phyloP scores from a whole-genome alignment of 2,113 vertebrate genomes.

The Ctenomys sociabilis region DNA sequence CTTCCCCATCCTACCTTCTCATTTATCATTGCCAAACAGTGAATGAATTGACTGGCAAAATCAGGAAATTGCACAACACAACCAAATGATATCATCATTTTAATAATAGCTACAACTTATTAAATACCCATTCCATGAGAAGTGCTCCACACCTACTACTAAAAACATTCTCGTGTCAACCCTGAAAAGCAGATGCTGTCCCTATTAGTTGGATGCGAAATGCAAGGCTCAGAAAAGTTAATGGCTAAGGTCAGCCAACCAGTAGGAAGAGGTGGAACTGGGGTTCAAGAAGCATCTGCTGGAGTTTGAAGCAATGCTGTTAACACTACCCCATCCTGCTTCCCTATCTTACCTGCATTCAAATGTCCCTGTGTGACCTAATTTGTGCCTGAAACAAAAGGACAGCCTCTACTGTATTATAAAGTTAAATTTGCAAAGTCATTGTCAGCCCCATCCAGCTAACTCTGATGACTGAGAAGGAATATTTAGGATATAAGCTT shows the following conservation, averaged over 20 bases:
- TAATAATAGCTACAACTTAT: background rate
- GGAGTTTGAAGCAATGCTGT: background rate
- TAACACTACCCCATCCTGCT: background rate
- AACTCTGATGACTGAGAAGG: background rate
- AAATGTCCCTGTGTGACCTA: background rate
- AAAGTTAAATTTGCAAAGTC: background rate
- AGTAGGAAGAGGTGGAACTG: background rate
- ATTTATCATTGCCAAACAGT: background rate
- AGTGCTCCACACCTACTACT: background rate
- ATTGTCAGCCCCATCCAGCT: background rate
- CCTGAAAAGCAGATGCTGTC: background rate
- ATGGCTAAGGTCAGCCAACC: background rate
- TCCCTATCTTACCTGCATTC: background rate
- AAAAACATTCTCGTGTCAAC: background rate
- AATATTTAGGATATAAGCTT: background rate
- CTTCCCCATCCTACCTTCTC: background rate
- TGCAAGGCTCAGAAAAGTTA: background rate
- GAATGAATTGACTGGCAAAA: background rate
- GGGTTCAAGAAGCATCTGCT: background rate
- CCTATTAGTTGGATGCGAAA: background rate
- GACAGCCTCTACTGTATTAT: background rate
- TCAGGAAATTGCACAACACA: background rate
- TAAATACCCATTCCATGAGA: background rate
- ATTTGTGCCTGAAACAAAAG: conserved; percentile 37
- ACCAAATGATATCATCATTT: background rate